Conservation (phyloP, 2,888 invertebrate species). For the Rhynchonema sp. region DNA sequence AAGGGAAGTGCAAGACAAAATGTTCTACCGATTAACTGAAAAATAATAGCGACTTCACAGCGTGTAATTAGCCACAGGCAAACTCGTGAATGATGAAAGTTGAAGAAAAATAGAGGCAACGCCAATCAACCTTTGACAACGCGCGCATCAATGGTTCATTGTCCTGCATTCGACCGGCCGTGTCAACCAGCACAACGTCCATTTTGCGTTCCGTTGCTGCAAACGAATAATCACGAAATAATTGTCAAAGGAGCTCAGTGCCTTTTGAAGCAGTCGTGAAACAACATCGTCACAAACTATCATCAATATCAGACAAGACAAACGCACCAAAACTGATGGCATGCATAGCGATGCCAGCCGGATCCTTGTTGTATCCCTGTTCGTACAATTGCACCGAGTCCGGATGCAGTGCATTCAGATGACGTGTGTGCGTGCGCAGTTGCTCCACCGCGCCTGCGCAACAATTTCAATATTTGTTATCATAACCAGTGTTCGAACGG, state of each 20-base stretch:
- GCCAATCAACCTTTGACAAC: slow-evolving; percentile 51
- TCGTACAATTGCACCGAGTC: slow-evolving; percentile 66
- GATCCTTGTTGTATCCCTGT: slow-evolving; percentile 96
- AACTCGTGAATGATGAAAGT: too few species aligned
- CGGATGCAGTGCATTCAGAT: slow-evolving; percentile 81
- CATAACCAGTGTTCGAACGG: too few species aligned
- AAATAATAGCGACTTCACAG: too few species aligned
- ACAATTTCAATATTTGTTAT: too few species aligned
- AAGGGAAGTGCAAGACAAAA: too few species aligned
- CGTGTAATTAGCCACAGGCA: too few species aligned
- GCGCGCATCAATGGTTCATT: slow-evolving; percentile 98
- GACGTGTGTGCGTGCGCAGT: slow-evolving; percentile 73
- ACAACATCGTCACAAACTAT: not conserved
- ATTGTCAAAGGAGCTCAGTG: not conserved
- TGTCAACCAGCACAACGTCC: slow-evolving; percentile 90
- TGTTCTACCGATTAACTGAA: too few species aligned
- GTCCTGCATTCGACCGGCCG: slow-evolving; percentile 99
- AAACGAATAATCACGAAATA: slow-evolving; percentile 8
- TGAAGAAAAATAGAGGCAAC: not conserved
- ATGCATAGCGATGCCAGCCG: slow-evolving; percentile 92
- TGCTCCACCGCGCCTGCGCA: slow-evolving; percentile 97
- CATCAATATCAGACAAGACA: slow-evolving; percentile 14
- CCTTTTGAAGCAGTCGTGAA: not conserved
- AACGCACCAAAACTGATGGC: slow-evolving; percentile 59
- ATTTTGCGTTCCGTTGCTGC: slow-evolving; percentile 50